A percentile compares a stretch with the other conserved stretches of the same genome.
Conservation (phyloP, 1,140 invertebrate genomes). For the Atta texana region DNA sequence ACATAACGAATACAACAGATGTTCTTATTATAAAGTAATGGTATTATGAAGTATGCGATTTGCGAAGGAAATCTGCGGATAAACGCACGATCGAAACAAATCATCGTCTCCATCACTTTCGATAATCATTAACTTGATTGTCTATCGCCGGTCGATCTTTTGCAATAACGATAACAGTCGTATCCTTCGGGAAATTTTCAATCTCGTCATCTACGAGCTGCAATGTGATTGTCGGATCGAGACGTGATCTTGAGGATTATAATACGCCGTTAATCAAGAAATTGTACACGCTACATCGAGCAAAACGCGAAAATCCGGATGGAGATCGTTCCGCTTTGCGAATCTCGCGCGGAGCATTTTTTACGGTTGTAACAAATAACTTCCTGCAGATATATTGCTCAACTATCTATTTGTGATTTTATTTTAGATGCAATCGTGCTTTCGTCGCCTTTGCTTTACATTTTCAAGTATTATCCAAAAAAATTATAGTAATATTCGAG, state of each 20-base stretch:
- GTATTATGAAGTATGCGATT: slow-evolving; percentile 8
- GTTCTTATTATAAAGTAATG: background rate
- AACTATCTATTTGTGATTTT: background rate
- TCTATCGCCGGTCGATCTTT: background rate
- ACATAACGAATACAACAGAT: background rate
- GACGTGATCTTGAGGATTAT: background rate
- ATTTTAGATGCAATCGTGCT: background rate
- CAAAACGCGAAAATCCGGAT: background rate
- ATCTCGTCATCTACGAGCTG: background rate
- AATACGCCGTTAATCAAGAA: slow-evolving; percentile 45
- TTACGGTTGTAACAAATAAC: background rate
- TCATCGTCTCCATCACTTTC: slow-evolving; percentile 26
- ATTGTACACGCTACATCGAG: background rate
- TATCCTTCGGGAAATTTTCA: background rate
- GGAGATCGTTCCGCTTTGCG: background rate
- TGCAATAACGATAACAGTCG: slow-evolving; percentile 37
- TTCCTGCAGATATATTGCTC: slow-evolving; percentile 2
- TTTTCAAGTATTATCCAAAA: background rate
- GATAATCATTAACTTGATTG: slow-evolving; percentile 52
- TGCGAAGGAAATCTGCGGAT: background rate
- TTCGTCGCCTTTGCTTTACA: background rate
- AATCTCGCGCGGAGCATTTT: background rate
- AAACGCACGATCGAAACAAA: background rate
- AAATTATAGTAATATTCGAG: background rate
- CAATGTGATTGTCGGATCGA: background rate